These are phyloP conservation scores for Trichosurus vulpecula DNA, from an alignment of 2,797 vertebrate species.

Conservation along the genomic window DNA sequence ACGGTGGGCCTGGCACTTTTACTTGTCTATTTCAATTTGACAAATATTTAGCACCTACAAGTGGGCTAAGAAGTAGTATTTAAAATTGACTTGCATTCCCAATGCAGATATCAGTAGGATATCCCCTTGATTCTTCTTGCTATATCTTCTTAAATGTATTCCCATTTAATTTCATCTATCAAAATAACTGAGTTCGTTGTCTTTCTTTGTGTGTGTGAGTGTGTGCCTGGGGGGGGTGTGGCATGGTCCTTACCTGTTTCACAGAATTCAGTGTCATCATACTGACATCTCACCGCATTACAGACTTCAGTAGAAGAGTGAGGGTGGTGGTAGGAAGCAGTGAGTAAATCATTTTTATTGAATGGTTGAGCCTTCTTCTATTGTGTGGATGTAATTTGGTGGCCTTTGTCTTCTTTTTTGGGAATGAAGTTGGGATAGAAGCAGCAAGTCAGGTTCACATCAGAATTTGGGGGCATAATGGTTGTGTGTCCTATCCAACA, in stretches of 20 bases:
- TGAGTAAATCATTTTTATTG: not conserved
- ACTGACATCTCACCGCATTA: not conserved
- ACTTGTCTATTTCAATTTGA: not conserved
- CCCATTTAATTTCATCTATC: not conserved
- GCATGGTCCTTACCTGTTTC: not conserved
- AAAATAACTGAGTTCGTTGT: not conserved
- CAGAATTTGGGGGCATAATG: not conserved
- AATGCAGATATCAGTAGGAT: not conserved
- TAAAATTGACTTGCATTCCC: not conserved
- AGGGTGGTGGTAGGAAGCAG: not conserved
- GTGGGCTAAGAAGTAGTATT: not conserved
- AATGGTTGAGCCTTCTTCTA: not conserved
- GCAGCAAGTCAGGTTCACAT: not conserved
- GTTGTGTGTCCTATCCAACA: not conserved
- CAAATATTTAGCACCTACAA: not conserved
- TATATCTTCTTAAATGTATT: constrained; percentile 2
- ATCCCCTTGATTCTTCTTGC: not conserved
- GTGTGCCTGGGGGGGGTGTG: no score
- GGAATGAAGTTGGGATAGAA: constrained; percentile 5
- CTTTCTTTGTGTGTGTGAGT: constrained; percentile 8
- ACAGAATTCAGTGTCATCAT: not conserved
- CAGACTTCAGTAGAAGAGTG: not conserved
- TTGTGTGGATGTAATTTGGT: not conserved
- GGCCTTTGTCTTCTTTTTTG: not conserved
- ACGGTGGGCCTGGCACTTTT: not conserved